These are phyloP conservation scores for Chitala chitala DNA, from an alignment of 2,113 vertebrate species.

Conservation along the genomic window DNA sequence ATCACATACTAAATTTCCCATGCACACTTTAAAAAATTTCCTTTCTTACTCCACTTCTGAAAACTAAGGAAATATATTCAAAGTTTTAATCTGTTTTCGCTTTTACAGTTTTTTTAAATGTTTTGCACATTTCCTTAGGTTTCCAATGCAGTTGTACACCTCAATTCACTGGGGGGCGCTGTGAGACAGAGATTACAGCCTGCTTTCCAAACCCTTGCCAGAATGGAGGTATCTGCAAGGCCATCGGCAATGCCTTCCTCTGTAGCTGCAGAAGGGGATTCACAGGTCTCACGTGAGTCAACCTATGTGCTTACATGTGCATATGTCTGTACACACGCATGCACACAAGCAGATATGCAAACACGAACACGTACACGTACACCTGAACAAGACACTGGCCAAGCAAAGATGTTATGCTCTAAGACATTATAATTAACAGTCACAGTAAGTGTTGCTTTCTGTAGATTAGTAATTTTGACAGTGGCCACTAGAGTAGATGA, in stretches of 20 bases:
- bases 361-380: background rate
- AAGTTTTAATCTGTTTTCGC: background rate
- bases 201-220: conserved; percentile 92
- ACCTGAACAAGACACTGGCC: background rate
- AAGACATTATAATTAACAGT: background rate
- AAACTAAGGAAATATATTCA: no score
- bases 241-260: conserved; percentile 84
- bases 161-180: conserved; percentile 84
- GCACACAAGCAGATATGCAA: background rate
- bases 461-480: background rate
- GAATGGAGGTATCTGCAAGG: conserved; percentile 80
- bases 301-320: conserved; percentile 31
- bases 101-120: background rate
- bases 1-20: background rate
- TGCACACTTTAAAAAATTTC: no score
- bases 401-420: no score
- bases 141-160: conserved; percentile 85
- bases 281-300: conserved; percentile 87
- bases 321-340: background rate
- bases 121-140: conserved; percentile 58
- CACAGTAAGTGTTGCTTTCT: background rate
- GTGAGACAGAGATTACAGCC: conserved; percentile 87
- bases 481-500: no score
- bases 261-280: conserved; percentile 88
- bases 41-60: no score